Conservation (phyloP, 2,888 invertebrate species). For the Nymphalis polychloros region DNA sequence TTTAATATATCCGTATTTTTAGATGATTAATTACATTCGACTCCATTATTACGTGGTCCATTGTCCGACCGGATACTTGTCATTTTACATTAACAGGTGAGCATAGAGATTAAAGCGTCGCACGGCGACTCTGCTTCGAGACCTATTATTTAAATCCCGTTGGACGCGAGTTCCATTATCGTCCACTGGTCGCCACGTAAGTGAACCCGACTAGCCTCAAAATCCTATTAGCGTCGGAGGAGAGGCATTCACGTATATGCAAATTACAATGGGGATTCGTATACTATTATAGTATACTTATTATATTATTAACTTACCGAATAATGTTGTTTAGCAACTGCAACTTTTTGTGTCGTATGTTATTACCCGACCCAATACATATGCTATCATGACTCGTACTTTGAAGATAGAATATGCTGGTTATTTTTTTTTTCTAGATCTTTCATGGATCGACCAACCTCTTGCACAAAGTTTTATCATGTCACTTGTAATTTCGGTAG, state of each 20-base stretch:
- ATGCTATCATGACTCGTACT: too few relatives aligned
- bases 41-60: constrained; percentile 32
- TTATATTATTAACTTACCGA: not conserved
- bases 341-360: not conserved
- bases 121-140: constrained; percentile 48
- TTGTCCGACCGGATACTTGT: constrained; percentile 45
- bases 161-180: constrained; percentile 67
- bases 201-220: constrained; percentile 56
- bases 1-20: not conserved
- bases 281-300: not conserved
- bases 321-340: not conserved
- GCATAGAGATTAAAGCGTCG: constrained; percentile 47
- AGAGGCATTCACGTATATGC: constrained; percentile 33
- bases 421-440: too few relatives aligned
- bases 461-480: too few relatives aligned
- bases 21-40: constrained; percentile 9
- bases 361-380: not conserved
- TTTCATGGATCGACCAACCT: too few relatives aligned
- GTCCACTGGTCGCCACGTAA: constrained; percentile 50
- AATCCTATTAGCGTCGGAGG: constrained; percentile 51
- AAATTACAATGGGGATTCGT: constrained; percentile 21
- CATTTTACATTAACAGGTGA: constrained; percentile 54
- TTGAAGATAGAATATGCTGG: too few relatives aligned
- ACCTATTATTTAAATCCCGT: constrained; percentile 73
- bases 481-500: too few relatives aligned